Percentiles rank a stretch among this genome's conserved stretches.
These are phyloP conservation scores for Suillia variegata DNA, from an alignment of 2,888 invertebrate species.

Conservation along the genomic window DNA sequence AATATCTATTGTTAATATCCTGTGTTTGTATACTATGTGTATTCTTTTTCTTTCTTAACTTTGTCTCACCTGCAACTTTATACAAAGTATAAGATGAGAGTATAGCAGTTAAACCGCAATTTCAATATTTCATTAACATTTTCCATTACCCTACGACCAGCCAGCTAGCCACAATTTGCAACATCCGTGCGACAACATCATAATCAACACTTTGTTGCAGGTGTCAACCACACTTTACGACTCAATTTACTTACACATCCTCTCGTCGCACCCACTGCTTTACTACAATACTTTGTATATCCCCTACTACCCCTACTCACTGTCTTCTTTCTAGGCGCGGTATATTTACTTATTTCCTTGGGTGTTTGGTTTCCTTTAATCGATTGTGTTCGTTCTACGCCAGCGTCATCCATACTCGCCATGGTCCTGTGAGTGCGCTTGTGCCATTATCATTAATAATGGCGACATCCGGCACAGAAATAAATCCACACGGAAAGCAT, in stretches of 20 bases:
- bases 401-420: no score
- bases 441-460: not conserved
- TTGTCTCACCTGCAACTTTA: no score
- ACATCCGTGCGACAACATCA: no score
- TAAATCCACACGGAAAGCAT: not conserved
- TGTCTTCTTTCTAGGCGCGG: not conserved
- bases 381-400: not conserved
- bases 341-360: not conserved
- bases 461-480: not conserved
- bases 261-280: not conserved
- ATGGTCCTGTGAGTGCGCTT: no score
- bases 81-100: no score
- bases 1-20: no score
- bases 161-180: not conserved
- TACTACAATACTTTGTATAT: not conserved
- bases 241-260: constrained; percentile 1
- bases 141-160: not conserved
- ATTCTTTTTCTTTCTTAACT: no score
- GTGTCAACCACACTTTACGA: constrained; percentile 9
- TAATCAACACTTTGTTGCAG: constrained; percentile 7
- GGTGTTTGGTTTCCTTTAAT: not conserved
- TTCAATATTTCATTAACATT: not conserved
- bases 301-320: not conserved
- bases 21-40: no score
- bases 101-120: no score